Conservation (phyloP, 2,888 invertebrate genomes). For the Labia minor region DNA sequence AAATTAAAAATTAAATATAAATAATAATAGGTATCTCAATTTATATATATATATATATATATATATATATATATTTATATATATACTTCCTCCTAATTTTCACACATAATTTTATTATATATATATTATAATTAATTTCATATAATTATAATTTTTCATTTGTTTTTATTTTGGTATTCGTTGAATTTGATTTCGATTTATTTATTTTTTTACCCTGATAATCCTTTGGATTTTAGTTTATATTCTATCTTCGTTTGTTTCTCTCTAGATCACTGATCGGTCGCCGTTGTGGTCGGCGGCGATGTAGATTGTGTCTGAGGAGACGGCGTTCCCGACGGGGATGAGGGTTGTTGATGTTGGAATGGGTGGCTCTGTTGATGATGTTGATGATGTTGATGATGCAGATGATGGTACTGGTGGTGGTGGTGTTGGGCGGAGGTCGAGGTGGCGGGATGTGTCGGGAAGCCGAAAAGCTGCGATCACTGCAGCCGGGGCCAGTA, state of each 20-base stretch:
- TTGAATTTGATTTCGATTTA: background rate
- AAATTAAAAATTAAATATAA: too few species aligned
- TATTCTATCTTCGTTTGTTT: background rate
- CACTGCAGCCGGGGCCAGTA: constrained; percentile 90
- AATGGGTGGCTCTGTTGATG: constrained; percentile 34
- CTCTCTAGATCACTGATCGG: too few species aligned
- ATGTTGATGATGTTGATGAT: constrained; percentile 38
- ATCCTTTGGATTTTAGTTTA: background rate
- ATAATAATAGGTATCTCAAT: too few species aligned
- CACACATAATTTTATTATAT: too few species aligned
- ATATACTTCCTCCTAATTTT: too few species aligned
- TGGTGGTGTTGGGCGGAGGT: constrained; percentile 30
- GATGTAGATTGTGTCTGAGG: too few species aligned
- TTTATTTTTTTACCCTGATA: background rate
- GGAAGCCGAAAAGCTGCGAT: constrained; percentile 86
- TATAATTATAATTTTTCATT: background rate
- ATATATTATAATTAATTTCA: too few species aligned
- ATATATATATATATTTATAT: too few species aligned
- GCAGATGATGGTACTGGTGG: constrained; percentile 32
- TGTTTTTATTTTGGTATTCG: background rate
- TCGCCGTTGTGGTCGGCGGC: constrained; percentile 27
- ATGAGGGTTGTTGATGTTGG: constrained; percentile 38
- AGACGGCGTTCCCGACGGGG: constrained; percentile 36
- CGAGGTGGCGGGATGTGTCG: constrained; percentile 31
- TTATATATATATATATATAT: too few species aligned